Conservation (phyloP, 1,140 invertebrate species). For the Nephotettix cincticeps region DNA sequence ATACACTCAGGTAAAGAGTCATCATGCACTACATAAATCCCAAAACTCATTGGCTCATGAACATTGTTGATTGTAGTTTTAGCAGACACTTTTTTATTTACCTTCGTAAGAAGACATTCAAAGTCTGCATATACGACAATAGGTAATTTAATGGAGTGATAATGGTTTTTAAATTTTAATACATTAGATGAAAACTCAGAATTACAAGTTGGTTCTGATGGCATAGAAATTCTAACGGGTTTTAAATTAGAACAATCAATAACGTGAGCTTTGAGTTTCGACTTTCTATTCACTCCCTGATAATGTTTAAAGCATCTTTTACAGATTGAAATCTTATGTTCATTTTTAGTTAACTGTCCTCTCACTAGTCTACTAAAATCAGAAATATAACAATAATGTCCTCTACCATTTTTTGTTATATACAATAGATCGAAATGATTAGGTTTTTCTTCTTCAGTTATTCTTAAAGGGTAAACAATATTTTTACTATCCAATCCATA, state of each 20-base stretch:
- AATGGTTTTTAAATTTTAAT: conserved; percentile 24
- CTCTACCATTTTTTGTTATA: not conserved
- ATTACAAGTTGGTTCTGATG: not conserved
- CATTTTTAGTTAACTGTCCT: not conserved
- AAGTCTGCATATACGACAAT: conserved; percentile 27
- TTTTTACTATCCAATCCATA: conserved; percentile 12
- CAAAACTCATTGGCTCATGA: conserved; percentile 26
- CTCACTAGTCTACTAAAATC: conserved; percentile 9
- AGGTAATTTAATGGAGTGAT: not conserved
- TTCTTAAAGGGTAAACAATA: conserved; percentile 16
- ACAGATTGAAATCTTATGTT: conserved; percentile 1
- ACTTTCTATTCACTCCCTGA: not conserved
- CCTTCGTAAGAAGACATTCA: conserved; percentile 9
- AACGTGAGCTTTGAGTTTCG: not conserved
- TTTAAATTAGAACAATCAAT: not conserved
- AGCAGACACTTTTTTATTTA: not conserved
- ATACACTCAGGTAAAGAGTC: conserved; percentile 2
- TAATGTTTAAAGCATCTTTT: conserved; percentile 26
- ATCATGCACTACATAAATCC: conserved; percentile 7
- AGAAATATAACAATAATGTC: conserved; percentile 24
- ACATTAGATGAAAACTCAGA: not conserved
- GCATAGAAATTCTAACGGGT: not conserved
- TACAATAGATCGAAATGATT: conserved; percentile 18
- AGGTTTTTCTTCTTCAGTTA: not conserved
- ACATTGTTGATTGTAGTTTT: not conserved